phyloP scores from a whole-genome alignment of 2,888 invertebrate genomes.

The Syritta pipiens region DNA sequence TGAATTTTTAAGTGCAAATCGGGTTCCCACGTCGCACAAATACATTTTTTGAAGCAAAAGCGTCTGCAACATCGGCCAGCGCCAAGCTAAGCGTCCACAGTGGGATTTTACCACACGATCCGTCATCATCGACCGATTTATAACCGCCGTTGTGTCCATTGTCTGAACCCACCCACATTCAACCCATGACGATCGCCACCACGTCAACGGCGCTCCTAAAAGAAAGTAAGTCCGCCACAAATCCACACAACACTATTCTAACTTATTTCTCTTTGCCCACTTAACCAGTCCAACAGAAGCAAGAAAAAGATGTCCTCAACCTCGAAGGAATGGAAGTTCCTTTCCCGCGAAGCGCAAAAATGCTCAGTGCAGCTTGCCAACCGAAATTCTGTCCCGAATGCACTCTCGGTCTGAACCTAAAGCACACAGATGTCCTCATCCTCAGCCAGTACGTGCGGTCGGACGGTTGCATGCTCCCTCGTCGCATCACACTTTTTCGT shows the following conservation, averaged over 20 bases:
- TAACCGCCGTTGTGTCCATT: too few species aligned
- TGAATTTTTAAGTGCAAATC: too few species aligned
- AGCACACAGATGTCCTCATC: conserved; percentile 94
- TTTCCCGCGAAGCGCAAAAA: conserved; percentile 82
- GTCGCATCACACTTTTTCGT: conserved; percentile 86
- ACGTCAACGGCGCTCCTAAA: conserved; percentile 54
- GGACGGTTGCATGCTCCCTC: conserved; percentile 91
- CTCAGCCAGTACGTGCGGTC: conserved; percentile 91
- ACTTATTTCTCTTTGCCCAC: conserved; percentile 15
- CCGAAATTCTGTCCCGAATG: conserved; percentile 85
- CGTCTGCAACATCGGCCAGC: too few species aligned
- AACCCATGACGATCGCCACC: too few species aligned
- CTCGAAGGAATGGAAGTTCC: conserved; percentile 82
- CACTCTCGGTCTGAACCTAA: conserved; percentile 85
- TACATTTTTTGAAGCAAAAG: too few species aligned
- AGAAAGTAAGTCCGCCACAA: conserved; percentile 69
- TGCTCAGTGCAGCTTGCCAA: conserved; percentile 81
- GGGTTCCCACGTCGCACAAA: too few species aligned
- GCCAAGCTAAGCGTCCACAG: too few species aligned
- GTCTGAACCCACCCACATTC: too few species aligned
- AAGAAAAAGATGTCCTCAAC: conserved; percentile 82
- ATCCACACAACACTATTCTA: not conserved
- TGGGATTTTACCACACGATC: too few species aligned
- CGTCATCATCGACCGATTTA: too few species aligned
- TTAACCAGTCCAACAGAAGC: conserved; percentile 82